A percentile compares a stretch with the other conserved stretches of the same genome.
Evolutionary conservation across 2,113 vertebrate species (phyloP).

Genomic region (Nansenia antarctica): DNA sequence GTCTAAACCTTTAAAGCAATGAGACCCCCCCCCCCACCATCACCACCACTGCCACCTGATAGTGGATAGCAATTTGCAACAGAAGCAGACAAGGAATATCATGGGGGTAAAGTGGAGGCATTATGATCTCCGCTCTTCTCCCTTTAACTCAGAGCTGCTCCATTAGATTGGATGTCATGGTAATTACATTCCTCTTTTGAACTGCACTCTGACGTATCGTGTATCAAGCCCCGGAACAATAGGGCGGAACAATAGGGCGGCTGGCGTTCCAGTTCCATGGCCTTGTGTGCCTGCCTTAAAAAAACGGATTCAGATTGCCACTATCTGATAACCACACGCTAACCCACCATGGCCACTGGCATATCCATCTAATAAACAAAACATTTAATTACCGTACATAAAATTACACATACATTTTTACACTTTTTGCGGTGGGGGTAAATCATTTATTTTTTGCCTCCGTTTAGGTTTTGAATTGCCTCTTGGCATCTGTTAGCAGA

Average conservation of each 20-base stretch:
- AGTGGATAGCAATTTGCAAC: background rate
- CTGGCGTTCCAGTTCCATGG: background rate
- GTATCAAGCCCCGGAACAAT: conserved; percentile 34
- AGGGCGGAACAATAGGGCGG: background rate
- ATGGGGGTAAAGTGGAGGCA: background rate
- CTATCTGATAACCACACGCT: background rate
- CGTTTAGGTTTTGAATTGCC: background rate
- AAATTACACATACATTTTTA: background rate
- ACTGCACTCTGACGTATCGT: conserved; percentile 35
- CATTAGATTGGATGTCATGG: conserved; percentile 39
- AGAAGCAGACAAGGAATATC: background rate
- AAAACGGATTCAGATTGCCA: background rate
- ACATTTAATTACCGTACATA: conserved; percentile 1
- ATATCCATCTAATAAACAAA: background rate
- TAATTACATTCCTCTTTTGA: conserved; percentile 54
- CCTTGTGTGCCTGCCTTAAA: background rate
- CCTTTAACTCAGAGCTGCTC: conserved; percentile 26
- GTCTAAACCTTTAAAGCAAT: conserved; percentile 25
- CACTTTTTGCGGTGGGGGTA: background rate
- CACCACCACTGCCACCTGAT: conserved; percentile 3
- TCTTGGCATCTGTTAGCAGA: background rate
- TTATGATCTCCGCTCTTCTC: conserved; percentile 15
- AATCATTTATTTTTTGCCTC: background rate
- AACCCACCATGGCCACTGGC: background rate
- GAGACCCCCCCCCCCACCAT: background rate